A percentile compares a stretch with the other conserved stretches of the same genome.
Evolutionary conservation across 2,888 invertebrate species (phyloP).

Genomic region (Epinotia nisella): DNA sequence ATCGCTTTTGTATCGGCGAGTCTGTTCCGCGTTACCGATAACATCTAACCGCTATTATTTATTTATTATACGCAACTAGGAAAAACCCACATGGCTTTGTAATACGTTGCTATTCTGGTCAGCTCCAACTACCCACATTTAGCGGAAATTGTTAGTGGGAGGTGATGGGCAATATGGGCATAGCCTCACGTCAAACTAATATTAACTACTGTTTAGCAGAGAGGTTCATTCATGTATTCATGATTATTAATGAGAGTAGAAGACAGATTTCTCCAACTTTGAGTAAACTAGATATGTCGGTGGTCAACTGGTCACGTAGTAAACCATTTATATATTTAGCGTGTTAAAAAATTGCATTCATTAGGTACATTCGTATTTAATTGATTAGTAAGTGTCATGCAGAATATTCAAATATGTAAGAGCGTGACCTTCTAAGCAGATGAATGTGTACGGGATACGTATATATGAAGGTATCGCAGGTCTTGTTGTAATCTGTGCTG

Average conservation of each 20-base stretch:
- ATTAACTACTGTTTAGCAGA: constrained; percentile 1
- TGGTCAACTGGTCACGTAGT: neutral
- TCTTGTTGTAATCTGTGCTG: no score
- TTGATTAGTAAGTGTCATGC: no score
- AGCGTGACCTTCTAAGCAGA: no score
- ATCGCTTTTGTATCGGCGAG: constrained; percentile 42
- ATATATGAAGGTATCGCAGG: no score
- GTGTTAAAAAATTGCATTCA: no score
- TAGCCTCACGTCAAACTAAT: neutral
- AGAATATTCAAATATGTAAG: no score
- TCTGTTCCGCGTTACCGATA: constrained; percentile 40
- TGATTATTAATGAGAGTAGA: neutral
- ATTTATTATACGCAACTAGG: constrained; percentile 3
- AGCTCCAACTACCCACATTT: constrained; percentile 3
- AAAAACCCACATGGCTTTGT: constrained; percentile 28
- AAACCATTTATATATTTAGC: no score
- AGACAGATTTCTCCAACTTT: neutral
- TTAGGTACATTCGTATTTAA: no score
- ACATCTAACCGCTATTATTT: constrained; percentile 37
- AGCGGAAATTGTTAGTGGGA: constrained; percentile 6
- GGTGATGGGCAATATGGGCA: no score
- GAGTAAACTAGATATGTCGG: neutral
- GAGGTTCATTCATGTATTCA: neutral
- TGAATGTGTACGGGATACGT: no score
- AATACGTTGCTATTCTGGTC: neutral